A percentile compares a stretch with the other conserved stretches of the same genome.
These are phyloP conservation scores for Phrynosoma platyrhinos DNA, from an alignment of 2,113 vertebrate genomes.

Conservation along the genomic window DNA sequence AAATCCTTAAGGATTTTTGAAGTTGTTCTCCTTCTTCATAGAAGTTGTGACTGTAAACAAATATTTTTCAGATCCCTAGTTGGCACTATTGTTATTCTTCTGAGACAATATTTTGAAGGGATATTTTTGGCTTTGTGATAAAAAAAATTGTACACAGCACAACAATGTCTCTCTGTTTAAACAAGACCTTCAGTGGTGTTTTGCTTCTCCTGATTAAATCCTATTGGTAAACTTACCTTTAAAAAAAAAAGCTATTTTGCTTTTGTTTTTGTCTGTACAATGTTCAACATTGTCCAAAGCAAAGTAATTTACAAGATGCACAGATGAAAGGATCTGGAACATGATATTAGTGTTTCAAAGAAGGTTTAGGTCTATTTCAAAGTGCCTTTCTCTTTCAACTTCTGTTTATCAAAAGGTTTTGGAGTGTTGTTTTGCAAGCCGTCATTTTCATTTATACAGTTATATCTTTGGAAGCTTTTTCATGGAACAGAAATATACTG, in stretches of 20 bases:
- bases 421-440: constrained; percentile 9
- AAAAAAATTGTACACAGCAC: constrained; percentile 25
- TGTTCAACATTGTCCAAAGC: constrained; percentile 39
- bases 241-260: too few species aligned
- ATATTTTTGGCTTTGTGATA: constrained; percentile 19
- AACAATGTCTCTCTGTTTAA: not conserved
- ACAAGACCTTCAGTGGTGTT: constrained; percentile 39
- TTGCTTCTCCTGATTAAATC: not conserved
- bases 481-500: constrained; percentile 43
- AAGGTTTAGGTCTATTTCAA: constrained; percentile 42
- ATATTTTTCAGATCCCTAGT: not conserved
- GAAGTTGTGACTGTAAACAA: too few species aligned
- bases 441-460: constrained; percentile 2
- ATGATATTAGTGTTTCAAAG: constrained; percentile 52
- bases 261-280: constrained; percentile 27
- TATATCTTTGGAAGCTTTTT: constrained; percentile 37
- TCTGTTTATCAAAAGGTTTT: not conserved
- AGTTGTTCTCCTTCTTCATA: too few species aligned
- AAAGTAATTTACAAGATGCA: constrained; percentile 49
- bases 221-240: constrained; percentile 40
- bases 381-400: constrained; percentile 29
- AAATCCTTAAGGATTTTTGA: too few species aligned
- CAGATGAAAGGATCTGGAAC: constrained; percentile 28
- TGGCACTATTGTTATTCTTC: constrained; percentile 10
- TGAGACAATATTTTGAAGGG: constrained; percentile 34